These are phyloP conservation scores for Peromyscus eremicus DNA, from an alignment of 2,797 vertebrate species.

Conservation along the genomic window DNA sequence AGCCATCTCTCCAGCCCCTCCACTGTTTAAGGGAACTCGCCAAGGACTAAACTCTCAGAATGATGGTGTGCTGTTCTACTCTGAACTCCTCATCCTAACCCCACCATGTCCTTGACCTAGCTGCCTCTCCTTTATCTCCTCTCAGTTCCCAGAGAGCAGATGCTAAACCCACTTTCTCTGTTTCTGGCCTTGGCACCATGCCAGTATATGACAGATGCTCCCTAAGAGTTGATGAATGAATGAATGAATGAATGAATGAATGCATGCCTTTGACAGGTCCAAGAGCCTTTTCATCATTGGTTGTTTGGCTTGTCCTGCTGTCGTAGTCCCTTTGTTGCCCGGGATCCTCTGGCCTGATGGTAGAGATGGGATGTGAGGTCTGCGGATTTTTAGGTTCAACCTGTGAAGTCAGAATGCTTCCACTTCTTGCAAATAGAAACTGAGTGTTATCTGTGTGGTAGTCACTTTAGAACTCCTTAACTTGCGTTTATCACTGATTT, in stretches of 20 bases:
- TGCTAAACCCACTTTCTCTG: background rate
- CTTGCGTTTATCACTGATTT: conserved; percentile 25
- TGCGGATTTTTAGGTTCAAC: conserved; percentile 5
- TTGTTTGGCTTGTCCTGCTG: background rate
- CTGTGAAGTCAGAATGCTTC: conserved; percentile 19
- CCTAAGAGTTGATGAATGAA: background rate
- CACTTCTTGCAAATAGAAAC: conserved; percentile 28
- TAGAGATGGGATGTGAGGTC: background rate
- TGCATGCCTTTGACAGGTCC: background rate
- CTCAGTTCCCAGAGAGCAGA: background rate
- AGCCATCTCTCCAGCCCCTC: background rate
- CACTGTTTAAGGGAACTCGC: background rate
- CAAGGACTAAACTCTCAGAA: background rate
- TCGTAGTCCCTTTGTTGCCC: background rate
- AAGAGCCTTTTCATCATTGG: background rate
- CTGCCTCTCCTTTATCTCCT: background rate
- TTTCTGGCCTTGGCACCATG: background rate
- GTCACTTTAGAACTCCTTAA: background rate
- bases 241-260: background rate
- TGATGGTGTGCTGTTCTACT: background rate
- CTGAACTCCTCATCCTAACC: background rate
- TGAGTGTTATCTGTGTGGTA: conserved; percentile 29
- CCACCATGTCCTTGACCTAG: background rate
- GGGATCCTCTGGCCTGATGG: background rate
- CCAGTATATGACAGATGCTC: background rate